Evolutionary conservation across 2,113 vertebrate species (phyloP).

Genomic region (Origma solitaria): DNA sequence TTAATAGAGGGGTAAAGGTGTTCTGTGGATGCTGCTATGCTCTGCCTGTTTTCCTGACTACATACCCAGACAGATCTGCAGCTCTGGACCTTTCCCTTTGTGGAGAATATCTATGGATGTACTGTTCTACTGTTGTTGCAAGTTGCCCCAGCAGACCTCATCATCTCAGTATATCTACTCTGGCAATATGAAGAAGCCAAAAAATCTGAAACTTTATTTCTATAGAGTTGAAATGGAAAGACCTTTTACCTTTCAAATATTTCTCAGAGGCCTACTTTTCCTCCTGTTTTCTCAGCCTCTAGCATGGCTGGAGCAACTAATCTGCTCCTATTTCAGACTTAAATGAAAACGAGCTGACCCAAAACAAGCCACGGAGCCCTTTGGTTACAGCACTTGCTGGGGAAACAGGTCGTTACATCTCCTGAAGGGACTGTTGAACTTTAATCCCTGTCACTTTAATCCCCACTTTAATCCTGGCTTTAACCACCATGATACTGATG

Average conservation of each 20-base stretch:
- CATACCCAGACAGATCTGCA: neutral
- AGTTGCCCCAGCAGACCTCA: neutral
- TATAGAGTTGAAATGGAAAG: neutral
- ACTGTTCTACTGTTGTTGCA: neutral
- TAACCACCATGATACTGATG: neutral
- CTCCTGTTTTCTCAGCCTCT: neutral
- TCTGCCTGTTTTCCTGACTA: neutral
- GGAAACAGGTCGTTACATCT: neutral
- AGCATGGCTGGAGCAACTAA: neutral
- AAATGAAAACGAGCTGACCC: neutral
- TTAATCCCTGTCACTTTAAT: neutral
- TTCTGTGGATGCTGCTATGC: neutral
- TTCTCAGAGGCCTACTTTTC: neutral
- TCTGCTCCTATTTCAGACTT: neutral
- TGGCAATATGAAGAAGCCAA: neutral
- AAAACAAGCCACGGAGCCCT: neutral
- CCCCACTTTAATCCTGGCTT: neutral
- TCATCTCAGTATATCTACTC: neutral
- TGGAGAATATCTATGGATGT: neutral
- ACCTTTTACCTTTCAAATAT: neutral
- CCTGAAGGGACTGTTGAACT: neutral
- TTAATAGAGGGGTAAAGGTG: neutral
- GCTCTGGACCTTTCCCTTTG: neutral
- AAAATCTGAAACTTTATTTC: neutral
- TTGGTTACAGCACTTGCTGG: neutral